phyloP scores from a whole-genome alignment of 2,888 invertebrate species.

The Unio pictorum region DNA sequence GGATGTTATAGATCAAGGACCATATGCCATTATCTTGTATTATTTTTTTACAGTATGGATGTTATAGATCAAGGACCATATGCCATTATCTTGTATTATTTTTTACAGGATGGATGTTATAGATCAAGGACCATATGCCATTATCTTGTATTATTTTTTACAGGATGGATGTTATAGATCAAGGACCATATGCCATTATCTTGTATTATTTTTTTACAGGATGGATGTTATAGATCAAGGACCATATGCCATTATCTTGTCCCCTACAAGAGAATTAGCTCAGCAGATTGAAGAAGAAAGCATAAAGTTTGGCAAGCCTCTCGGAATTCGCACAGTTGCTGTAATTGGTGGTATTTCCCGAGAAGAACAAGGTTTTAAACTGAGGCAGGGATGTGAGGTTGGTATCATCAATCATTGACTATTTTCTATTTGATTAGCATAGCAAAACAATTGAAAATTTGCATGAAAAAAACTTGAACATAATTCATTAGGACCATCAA shows the following conservation, averaged over 20 bases:
- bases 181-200: no score
- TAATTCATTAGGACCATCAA: no score
- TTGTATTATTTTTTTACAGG: conserved; percentile 34
- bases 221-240: conserved; percentile 78
- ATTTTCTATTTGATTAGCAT: no score
- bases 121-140: conserved; percentile 83
- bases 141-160: no score
- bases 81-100: not conserved
- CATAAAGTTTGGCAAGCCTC: conserved; percentile 89
- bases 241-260: conserved; percentile 98
- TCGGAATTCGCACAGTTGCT: conserved; percentile 69
- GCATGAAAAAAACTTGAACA: no score
- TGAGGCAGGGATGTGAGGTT: conserved; percentile 95
- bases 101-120: conserved; percentile 70
- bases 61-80: no score
- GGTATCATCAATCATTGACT: conserved; percentile 8
- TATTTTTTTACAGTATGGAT: no score
- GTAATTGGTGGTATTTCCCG: conserved; percentile 81
- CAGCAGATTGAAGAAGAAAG: conserved; percentile 99
- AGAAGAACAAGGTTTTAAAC: conserved; percentile 97
- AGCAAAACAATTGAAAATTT: no score
- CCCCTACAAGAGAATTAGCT: conserved; percentile 99
- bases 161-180: no score
- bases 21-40: no score
- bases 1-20: no score